Conservation (phyloP, 2,888 invertebrate genomes). For the Cheilosia grossa region DNA sequence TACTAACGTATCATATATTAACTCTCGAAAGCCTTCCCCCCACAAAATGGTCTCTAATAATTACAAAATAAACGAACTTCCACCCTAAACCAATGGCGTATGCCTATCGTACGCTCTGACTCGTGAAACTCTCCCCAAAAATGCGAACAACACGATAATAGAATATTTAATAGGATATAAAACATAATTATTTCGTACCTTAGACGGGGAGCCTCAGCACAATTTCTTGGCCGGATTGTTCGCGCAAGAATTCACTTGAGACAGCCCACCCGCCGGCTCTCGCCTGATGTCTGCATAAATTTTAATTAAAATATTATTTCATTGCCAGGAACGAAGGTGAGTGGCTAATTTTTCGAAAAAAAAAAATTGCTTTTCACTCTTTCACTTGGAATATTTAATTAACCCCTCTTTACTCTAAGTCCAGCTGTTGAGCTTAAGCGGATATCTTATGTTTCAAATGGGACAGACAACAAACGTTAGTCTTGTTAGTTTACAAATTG, state of each 20-base stretch:
- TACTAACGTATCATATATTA: conserved; percentile 14
- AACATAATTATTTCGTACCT: conserved; percentile 39
- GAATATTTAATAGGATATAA: conserved; percentile 43
- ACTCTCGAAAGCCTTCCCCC: conserved; percentile 20
- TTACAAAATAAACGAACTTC: conserved; percentile 48
- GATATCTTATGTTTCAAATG: conserved; percentile 6
- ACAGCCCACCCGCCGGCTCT: not conserved
- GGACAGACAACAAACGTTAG: not conserved
- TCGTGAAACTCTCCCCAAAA: not conserved
- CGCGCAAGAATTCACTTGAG: not conserved
- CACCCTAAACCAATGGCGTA: not conserved
- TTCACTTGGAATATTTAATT: conserved; percentile 47
- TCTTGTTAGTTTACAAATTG: conserved; percentile 7
- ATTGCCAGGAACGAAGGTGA: conserved; percentile 30
- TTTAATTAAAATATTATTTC: conserved; percentile 54
- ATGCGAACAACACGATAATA: conserved; percentile 38
- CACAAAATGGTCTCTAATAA: conserved; percentile 41
- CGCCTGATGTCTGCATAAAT: conserved; percentile 38
- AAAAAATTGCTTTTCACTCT: conserved; percentile 3
- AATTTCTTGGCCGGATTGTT: not conserved
- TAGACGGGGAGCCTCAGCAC: not conserved
- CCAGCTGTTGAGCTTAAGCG: conserved; percentile 13
- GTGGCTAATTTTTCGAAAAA: conserved; percentile 7
- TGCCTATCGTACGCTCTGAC: no score
- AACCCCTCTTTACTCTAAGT: conserved; percentile 18